phyloP scores from a whole-genome alignment of 2,888 invertebrate genomes.

The Cataglyphis altisquamis region DNA sequence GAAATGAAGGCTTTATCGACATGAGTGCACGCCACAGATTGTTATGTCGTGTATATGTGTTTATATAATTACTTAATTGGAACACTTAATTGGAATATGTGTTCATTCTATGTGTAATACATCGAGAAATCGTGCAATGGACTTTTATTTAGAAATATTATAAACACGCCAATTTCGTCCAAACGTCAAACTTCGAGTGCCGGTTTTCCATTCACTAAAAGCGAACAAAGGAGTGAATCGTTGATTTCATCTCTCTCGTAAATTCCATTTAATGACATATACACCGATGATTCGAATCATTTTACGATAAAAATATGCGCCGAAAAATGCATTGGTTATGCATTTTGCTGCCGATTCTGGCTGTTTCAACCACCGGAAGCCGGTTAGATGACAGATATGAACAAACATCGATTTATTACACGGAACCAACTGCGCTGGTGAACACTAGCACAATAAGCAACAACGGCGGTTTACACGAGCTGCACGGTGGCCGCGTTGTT shows the following conservation, averaged over 20 bases:
- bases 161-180: not conserved
- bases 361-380: slow-evolving; percentile 33
- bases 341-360: slow-evolving; percentile 39
- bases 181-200: not conserved
- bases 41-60: not conserved
- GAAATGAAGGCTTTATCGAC: not conserved
- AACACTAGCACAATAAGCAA: slow-evolving; percentile 61
- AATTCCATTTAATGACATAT: not conserved
- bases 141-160: not conserved
- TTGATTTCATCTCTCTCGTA: not conserved
- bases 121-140: not conserved
- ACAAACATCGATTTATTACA: slow-evolving; percentile 82
- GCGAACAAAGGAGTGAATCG: not conserved
- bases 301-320: not conserved
- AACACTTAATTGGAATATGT: not conserved
- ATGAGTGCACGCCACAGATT: not conserved
- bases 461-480: slow-evolving; percentile 86
- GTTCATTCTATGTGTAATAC: not conserved
- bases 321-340: slow-evolving; percentile 58
- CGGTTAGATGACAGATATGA: slow-evolving; percentile 73
- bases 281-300: not conserved
- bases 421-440: slow-evolving; percentile 78
- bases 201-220: not conserved
- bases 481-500: slow-evolving; percentile 89
- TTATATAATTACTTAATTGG: not conserved